Percentiles rank a stretch among this genome's conserved stretches.
phyloP scores from a whole-genome alignment of 2,797 vertebrate species.

The Eupleurogrammus muticus region DNA sequence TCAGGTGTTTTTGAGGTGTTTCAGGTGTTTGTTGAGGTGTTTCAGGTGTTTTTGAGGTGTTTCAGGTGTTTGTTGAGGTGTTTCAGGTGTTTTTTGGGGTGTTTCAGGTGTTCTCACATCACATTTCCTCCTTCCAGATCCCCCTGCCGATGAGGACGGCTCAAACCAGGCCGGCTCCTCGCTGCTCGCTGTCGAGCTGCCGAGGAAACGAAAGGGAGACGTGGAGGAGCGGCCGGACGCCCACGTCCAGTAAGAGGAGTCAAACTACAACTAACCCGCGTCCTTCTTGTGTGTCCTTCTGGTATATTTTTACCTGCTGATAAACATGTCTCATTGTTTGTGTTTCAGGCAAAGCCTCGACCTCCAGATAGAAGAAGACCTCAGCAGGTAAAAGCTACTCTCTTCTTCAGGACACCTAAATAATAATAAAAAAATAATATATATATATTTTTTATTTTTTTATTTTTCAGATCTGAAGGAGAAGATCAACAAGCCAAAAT shows the following conservation, averaged over 20 bases:
- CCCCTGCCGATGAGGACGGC: slow-evolving; percentile 45
- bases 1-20: too few relatives aligned
- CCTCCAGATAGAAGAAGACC: slow-evolving; percentile 66
- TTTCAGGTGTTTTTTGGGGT: too few relatives aligned
- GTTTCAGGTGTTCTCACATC: too few relatives aligned
- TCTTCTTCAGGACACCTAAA: neutral
- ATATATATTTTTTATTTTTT: too few relatives aligned
- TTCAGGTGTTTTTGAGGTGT: too few relatives aligned
- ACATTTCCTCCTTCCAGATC: slow-evolving; percentile 52
- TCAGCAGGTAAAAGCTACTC: slow-evolving; percentile 76
- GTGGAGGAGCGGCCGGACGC: slow-evolving; percentile 58
- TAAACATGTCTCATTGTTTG: too few relatives aligned
- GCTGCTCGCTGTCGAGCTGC: slow-evolving; percentile 61
- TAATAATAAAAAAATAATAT: too few relatives aligned
- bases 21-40: too few relatives aligned
- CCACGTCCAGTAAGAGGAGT: slow-evolving; percentile 49
- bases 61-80: too few relatives aligned
- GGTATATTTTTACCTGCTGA: too few relatives aligned
- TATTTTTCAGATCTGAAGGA: slow-evolving; percentile 69
- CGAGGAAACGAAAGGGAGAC: slow-evolving; percentile 79
- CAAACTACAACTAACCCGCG: too few relatives aligned
- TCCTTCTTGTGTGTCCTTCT: too few relatives aligned
- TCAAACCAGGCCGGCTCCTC: slow-evolving; percentile 36
- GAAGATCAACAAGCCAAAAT: slow-evolving; percentile 80
- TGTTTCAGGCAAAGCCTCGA: slow-evolving; percentile 53